These are phyloP conservation scores for Dendropsophus ebraccatus DNA, from an alignment of 2,113 vertebrate species.

Conservation along the genomic window DNA sequence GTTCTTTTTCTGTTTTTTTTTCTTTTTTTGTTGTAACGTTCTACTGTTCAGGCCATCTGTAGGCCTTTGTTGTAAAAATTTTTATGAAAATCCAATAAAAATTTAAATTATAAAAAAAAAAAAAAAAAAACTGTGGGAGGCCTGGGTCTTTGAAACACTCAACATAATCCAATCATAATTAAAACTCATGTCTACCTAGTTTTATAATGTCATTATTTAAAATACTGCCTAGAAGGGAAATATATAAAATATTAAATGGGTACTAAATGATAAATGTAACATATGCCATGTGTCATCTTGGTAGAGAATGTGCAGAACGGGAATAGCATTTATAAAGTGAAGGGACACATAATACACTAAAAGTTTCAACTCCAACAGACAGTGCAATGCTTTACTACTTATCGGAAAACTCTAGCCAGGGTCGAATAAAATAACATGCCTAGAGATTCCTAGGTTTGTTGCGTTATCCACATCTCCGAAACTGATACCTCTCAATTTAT, in stretches of 20 bases:
- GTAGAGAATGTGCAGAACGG: not conserved
- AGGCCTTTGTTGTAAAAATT: too few relatives aligned
- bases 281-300: not conserved
- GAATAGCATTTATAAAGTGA: not conserved
- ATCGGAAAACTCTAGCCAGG: not conserved
- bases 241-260: not conserved
- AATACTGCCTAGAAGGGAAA: not conserved
- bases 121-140: too few relatives aligned
- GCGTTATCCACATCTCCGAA: not conserved
- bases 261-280: slow-evolving; percentile 13
- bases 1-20: too few relatives aligned
- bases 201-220: not conserved
- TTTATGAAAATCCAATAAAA: too few relatives aligned
- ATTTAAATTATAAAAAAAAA: too few relatives aligned
- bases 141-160: not conserved
- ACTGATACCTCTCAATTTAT: not conserved
- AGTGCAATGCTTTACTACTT: not conserved
- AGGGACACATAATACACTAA: not conserved
- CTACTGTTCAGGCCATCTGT: too few relatives aligned
- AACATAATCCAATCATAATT: not conserved
- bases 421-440: not conserved
- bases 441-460: not conserved
- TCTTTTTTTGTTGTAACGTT: too few relatives aligned
- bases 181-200: not conserved
- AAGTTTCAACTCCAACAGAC: too few relatives aligned